These are phyloP conservation scores for Pristionchus pacificus DNA, from an alignment of 1,140 invertebrate species.

Conservation along the genomic window DNA sequence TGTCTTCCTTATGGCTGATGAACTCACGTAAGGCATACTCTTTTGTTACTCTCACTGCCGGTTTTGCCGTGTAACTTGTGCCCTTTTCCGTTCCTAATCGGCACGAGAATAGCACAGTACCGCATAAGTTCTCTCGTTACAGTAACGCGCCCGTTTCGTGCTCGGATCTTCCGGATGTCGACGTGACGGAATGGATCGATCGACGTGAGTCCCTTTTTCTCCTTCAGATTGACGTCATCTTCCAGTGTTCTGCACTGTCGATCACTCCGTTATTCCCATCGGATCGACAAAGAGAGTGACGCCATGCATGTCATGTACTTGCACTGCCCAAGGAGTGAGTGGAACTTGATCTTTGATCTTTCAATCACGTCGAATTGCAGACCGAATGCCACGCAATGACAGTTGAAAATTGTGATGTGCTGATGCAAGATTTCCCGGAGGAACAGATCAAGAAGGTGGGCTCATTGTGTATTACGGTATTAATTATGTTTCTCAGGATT, in stretches of 20 bases:
- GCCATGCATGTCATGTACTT: conserved; percentile 67
- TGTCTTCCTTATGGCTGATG: conserved; percentile 54
- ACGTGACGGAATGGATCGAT: conserved; percentile 51
- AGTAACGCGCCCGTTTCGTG: conserved; percentile 52
- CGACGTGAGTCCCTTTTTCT: conserved; percentile 36
- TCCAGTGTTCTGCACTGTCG: conserved; percentile 54
- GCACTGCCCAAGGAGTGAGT: conserved; percentile 64
- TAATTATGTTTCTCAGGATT: conserved; percentile 38
- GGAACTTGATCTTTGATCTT: conserved; percentile 7
- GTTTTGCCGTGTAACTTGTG: too few species aligned
- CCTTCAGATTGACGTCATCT: neutral
- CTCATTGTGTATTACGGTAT: conserved; percentile 2
- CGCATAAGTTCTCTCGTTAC: conserved; percentile 17
- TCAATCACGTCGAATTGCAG: conserved; percentile 30
- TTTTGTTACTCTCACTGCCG: neutral
- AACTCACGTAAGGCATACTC: conserved; percentile 44
- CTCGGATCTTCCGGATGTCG: conserved; percentile 41
- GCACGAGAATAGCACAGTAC: neutral
- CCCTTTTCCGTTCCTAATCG: too few species aligned
- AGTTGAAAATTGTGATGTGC: conserved; percentile 45
- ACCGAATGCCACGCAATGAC: conserved; percentile 54
- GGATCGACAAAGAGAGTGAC: conserved; percentile 63
- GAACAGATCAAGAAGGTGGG: conserved; percentile 44
- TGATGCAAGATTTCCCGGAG: conserved; percentile 42
- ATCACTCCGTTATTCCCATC: conserved; percentile 60